Evolutionary conservation across 53 echinoderm and acorn worm genomes (phyloP).

Genomic region (Antedon mediterranea): DNA sequence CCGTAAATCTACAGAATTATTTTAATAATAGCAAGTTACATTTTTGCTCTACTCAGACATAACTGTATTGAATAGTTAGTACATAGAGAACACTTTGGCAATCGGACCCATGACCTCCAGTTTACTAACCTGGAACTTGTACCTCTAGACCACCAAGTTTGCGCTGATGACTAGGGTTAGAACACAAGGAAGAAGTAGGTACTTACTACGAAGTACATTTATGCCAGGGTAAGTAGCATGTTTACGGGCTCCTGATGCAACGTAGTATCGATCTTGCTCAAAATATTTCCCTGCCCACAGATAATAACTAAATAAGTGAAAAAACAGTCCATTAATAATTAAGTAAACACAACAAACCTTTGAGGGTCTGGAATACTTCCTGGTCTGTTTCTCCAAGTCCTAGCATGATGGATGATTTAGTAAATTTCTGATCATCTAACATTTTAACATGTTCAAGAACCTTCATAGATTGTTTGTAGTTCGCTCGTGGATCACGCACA

Average conservation of each 20-base stretch:
- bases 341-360: slow-evolving; percentile 38
- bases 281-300: no score
- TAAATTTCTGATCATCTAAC: slow-evolving; percentile 50
- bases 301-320: no score
- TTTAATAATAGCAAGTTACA: neutral
- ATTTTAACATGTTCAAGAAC: slow-evolving; percentile 73
- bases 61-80: neutral
- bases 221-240: no score
- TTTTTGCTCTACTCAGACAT: neutral
- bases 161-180: no score
- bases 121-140: no score
- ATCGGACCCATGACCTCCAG: no score
- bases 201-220: no score
- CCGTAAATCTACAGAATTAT: slow-evolving; percentile 35
- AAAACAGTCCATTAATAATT: no score
- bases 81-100: neutral
- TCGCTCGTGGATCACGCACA: slow-evolving; percentile 88
- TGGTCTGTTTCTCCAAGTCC: slow-evolving; percentile 82
- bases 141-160: no score
- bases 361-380: slow-evolving; percentile 87
- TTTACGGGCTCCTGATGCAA: no score
- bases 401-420: slow-evolving; percentile 92
- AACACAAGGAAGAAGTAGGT: no score
- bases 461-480: slow-evolving; percentile 72
- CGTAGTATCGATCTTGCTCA: no score